Base-by-base conservation (phyloP, 2,797 vertebrate genomes). In the Cyprinella venusta region DNA sequence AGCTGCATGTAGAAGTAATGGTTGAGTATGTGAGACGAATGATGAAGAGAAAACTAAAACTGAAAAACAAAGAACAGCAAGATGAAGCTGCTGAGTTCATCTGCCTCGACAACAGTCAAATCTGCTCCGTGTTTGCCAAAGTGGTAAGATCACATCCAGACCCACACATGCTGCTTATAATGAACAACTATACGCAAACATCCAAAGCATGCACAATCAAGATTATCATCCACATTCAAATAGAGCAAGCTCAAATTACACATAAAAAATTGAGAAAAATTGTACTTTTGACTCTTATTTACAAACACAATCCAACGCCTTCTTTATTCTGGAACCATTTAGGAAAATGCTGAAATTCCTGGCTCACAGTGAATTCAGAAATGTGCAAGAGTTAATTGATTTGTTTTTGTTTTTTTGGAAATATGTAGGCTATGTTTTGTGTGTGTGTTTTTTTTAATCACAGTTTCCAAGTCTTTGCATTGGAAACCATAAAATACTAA, bases 11-110 rank as follows among this genome's bases (percentile, higher is more conserved):
- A 76, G 90, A 91, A 26, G 86, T 97, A 88, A 93, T 95, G 71
- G 92, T 91, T 59, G 92, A 94, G 56, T 97, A 97, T 76, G 92
- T 97, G 0, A 84, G 85, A 79, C 94, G 91, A 85, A 93, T 96
- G 88, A 86, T 97, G 88, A 97, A 94, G 92, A 94, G 84, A 84
- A 93, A 92, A 81, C 85, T 95, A 78, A 92, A 91, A 69, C 89
- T 95, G 86, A 95, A 89, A 88, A 86, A 85, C 0, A 82, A 86
- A 0, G 88, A 90, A 1, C 93, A 95, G 86, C 95, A 97, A 89
- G 91, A 93, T 84, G 88, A 84, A 1, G 90, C 96, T 85, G 94
- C 96, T 0, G 52, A 74, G 0, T 87, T 91, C 79, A 86, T 97
- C 76, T 90, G 69, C 4, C 90, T 90, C 7, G 94, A 96, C 0